Conservation (phyloP, 2,888 invertebrate genomes). For the Drosophila merina region DNA sequence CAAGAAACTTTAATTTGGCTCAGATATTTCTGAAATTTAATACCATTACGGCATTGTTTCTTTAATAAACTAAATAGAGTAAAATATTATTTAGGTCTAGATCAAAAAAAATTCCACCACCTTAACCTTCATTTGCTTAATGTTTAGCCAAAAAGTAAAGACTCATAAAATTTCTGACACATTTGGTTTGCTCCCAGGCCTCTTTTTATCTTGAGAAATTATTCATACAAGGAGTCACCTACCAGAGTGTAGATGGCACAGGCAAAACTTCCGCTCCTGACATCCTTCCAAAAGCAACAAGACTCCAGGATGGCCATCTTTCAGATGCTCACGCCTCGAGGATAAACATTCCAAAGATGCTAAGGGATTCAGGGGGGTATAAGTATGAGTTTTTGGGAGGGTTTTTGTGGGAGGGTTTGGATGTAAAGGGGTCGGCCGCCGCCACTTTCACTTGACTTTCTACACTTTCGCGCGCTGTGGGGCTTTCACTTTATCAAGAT, state of each 20-base stretch:
- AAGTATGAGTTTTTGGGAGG: not conserved
- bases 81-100: too few relatives aligned
- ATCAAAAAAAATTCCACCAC: not conserved
- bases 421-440: conserved; percentile 58
- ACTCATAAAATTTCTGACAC: conserved; percentile 4
- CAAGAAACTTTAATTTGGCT: too few relatives aligned
- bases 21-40: too few relatives aligned
- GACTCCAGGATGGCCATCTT: conserved; percentile 81
- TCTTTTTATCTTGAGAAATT: conserved; percentile 12
- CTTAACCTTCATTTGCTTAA: not conserved
- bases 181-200: not conserved
- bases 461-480: conserved; percentile 48
- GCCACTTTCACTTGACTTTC: conserved; percentile 68
- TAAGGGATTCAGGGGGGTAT: not conserved
- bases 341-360: conserved; percentile 30
- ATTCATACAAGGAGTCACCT: conserved; percentile 37
- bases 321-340: conserved; percentile 37
- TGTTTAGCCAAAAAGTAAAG: not conserved
- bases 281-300: conserved; percentile 83
- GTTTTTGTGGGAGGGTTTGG: not conserved
- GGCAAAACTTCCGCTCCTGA: conserved; percentile 81
- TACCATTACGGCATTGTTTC: too few relatives aligned
- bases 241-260: conserved; percentile 78
- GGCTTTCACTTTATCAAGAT: conserved; percentile 38
- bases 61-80: too few relatives aligned